phyloP scores from a whole-genome alignment of 2,113 vertebrate species.

The Tragelaphus strepsiceros region DNA sequence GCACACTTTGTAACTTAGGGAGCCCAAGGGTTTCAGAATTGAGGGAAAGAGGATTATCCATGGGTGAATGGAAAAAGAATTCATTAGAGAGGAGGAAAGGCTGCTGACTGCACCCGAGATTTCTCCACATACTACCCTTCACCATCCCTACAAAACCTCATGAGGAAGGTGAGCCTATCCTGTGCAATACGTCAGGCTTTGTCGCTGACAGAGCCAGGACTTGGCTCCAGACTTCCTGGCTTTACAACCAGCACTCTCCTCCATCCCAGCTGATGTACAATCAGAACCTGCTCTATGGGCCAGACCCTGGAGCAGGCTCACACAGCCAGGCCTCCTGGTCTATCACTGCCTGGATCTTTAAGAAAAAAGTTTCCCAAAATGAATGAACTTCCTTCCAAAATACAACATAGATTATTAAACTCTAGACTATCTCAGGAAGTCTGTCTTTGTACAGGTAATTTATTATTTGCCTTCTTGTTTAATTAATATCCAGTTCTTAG shows the following conservation, averaged over 20 bases:
- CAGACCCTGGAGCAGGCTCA: background rate
- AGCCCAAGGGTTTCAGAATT: background rate
- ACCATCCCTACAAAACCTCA: background rate
- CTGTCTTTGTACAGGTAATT: background rate
- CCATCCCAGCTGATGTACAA: background rate
- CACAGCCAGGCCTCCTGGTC: background rate
- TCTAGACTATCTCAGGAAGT: background rate
- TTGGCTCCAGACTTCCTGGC: background rate
- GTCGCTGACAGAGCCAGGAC: background rate
- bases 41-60: background rate
- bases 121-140: background rate
- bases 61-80: background rate
- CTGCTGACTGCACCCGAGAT: too few species aligned
- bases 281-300: background rate
- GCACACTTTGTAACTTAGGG: background rate
- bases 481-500: background rate
- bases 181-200: background rate
- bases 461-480: background rate
- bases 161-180: accelerated
- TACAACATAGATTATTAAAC: background rate
- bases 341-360: background rate
- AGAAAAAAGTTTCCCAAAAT: background rate
- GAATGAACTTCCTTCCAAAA: background rate
- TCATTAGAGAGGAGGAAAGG: background rate
- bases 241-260: background rate